Conservation (phyloP, 2,888 invertebrate species). For the Apocheima hispidaria region DNA sequence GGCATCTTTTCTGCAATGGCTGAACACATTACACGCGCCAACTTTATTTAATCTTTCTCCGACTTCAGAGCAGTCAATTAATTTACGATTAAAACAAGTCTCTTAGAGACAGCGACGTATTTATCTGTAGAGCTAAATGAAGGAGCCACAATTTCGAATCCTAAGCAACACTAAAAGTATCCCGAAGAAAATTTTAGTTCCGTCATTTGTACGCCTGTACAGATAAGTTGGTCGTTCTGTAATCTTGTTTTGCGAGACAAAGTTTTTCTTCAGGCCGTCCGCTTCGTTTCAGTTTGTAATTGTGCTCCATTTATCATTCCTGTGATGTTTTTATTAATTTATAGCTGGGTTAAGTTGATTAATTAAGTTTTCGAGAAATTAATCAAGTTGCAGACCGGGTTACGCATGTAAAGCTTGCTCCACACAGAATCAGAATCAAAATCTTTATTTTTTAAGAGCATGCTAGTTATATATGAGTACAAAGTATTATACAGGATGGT, state of each 20-base stretch:
- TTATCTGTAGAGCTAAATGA: background rate
- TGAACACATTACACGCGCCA: background rate
- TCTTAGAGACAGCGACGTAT: background rate
- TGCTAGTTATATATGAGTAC: too few relatives aligned
- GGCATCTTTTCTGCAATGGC: conserved; percentile 1
- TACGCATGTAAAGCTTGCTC: too few relatives aligned
- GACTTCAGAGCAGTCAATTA: conserved; percentile 15
- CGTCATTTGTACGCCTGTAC: background rate
- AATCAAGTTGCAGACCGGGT: too few relatives aligned
- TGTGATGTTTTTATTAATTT: conserved; percentile 21
- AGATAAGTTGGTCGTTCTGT: background rate
- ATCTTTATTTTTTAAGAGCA: too few relatives aligned
- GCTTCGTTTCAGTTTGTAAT: conserved; percentile 15
- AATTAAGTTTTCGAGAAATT: background rate
- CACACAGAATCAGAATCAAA: too few relatives aligned
- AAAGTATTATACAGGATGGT: too few relatives aligned
- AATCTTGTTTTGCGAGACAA: conserved; percentile 14
- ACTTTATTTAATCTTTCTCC: conserved; percentile 7
- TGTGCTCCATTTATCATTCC: conserved; percentile 21
- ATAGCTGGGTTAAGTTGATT: background rate
- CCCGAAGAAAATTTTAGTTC: background rate
- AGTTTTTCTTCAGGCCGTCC: conserved; percentile 12
- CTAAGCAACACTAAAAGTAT: background rate
- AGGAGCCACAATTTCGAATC: background rate
- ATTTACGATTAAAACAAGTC: conserved; percentile 15